Conservation (phyloP, 1,140 invertebrate species). For the Brachionus sp. region DNA sequence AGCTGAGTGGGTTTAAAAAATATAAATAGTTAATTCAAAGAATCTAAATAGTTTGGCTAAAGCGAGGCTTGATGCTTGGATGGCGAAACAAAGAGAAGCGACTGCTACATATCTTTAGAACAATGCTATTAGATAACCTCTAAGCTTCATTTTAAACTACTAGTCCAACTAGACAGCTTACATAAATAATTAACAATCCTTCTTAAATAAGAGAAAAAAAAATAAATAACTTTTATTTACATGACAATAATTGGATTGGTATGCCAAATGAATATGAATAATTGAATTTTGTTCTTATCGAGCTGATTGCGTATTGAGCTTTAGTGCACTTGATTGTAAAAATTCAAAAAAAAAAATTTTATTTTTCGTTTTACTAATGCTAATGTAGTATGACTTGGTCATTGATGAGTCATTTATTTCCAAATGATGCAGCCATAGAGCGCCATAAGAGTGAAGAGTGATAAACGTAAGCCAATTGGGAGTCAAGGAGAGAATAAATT, state of each 20-base stretch:
- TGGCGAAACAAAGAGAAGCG: too few relatives aligned
- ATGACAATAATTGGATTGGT: neutral
- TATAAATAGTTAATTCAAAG: too few relatives aligned
- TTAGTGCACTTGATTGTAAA: slow-evolving; percentile 4
- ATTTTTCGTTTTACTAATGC: neutral
- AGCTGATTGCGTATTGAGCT: neutral
- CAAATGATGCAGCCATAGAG: slow-evolving; percentile 28
- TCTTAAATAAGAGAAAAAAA: too few relatives aligned
- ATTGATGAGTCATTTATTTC: neutral
- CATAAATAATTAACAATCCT: too few relatives aligned
- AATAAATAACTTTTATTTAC: neutral
- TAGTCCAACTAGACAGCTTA: too few relatives aligned
- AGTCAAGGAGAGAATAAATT: slow-evolving; percentile 12
- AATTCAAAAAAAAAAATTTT: neutral
- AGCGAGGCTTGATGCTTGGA: too few relatives aligned
- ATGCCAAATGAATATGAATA: slow-evolving; percentile 23
- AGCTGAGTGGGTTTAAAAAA: too few relatives aligned
- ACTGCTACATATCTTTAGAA: too few relatives aligned
- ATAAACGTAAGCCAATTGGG: slow-evolving; percentile 35
- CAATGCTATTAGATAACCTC: too few relatives aligned
- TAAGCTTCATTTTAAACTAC: too few relatives aligned
- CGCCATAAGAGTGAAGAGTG: slow-evolving; percentile 13
- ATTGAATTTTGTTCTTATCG: slow-evolving; percentile 9
- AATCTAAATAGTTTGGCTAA: too few relatives aligned
- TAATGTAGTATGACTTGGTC: neutral